Evolutionary conservation across 2,113 vertebrate species (phyloP).

Genomic region (Loxodonta africana): DNA sequence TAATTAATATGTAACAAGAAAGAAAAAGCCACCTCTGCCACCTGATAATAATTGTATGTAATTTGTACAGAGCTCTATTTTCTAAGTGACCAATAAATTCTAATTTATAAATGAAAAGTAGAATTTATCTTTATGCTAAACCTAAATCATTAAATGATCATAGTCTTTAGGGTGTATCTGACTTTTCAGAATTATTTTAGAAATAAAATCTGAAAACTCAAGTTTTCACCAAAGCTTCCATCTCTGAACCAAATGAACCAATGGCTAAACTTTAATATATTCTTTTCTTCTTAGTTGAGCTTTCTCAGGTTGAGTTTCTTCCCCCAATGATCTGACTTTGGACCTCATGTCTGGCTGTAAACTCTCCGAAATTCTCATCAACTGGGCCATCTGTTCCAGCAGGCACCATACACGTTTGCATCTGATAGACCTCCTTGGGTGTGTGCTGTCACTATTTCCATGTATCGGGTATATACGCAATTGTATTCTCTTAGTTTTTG

Average conservation of each 20-base stretch:
- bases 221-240: background rate
- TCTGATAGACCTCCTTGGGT: background rate
- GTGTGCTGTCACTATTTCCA: constrained; percentile 4
- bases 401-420: background rate
- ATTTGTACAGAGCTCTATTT: background rate
- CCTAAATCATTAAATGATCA: background rate
- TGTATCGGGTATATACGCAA: background rate
- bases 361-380: constrained; percentile 57
- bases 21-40: constrained; percentile 1
- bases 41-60: background rate
- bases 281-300: background rate
- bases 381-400: constrained; percentile 1
- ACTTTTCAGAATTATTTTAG: background rate
- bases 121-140: background rate
- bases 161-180: background rate
- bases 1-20: constrained; percentile 58
- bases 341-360: constrained; percentile 23
- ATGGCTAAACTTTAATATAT: background rate
- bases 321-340: background rate
- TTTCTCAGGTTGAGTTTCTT: background rate
- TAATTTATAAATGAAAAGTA: background rate
- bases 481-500: background rate
- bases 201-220: background rate
- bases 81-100: background rate
- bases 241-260: background rate